phyloP scores from a whole-genome alignment of 2,797 vertebrate genomes.

The Babyrousa celebensis region DNA sequence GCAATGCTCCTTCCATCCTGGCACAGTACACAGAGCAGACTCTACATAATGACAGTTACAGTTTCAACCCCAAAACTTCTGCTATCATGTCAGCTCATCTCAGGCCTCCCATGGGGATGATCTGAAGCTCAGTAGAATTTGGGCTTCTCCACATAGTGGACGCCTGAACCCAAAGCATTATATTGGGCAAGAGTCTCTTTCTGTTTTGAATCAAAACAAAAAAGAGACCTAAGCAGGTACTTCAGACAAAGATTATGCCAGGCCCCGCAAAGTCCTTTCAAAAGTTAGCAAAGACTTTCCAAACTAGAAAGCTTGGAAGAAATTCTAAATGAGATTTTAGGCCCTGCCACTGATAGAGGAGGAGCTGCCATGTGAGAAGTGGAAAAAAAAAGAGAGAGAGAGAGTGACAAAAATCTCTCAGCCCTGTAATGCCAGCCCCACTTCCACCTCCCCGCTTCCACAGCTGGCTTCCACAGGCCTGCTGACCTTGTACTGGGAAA shows the following conservation, averaged over 20 bases:
- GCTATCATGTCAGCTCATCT: background rate
- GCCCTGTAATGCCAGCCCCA: background rate
- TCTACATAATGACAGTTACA: background rate
- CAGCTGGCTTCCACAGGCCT: slow-evolving; percentile 50
- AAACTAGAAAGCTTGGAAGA: slow-evolving; percentile 59
- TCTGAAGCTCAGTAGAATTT: background rate
- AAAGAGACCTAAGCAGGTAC: background rate
- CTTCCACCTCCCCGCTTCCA: slow-evolving; percentile 20
- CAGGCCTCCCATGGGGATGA: background rate
- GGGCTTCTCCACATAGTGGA: background rate
- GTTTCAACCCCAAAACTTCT: slow-evolving; percentile 9
- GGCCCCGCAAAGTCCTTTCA: slow-evolving; percentile 28
- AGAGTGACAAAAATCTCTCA: background rate
- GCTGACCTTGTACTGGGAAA: slow-evolving; percentile 78
- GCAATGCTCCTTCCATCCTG: background rate
- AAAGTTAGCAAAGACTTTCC: slow-evolving; percentile 74
- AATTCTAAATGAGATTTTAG: slow-evolving; percentile 82
- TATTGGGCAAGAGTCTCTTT: background rate
- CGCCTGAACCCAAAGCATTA: background rate
- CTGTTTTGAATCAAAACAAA: background rate
- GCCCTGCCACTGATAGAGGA: slow-evolving; percentile 72
- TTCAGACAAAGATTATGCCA: background rate
- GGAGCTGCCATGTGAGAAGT: slow-evolving; percentile 55
- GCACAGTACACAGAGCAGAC: background rate
- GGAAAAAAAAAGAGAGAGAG: background rate